Base-by-base conservation (phyloP, 2,113 vertebrate species). In the Tringa solitaria region DNA sequence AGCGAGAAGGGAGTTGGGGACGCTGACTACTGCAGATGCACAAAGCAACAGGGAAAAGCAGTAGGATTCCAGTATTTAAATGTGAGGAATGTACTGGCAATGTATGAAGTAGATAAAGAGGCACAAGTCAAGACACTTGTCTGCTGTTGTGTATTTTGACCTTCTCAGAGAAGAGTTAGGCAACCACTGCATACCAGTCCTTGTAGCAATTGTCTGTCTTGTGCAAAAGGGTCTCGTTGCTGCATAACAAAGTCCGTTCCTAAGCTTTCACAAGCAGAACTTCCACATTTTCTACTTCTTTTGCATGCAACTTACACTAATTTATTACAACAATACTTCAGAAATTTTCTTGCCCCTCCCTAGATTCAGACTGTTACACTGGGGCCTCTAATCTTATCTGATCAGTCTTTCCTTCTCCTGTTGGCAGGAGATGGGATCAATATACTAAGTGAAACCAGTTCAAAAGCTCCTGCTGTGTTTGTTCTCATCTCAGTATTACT, bases 31-130 rank as follows among this genome's bases (percentile, higher is more conserved):
- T 80, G 59, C 32, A 63, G 39, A 74, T 74, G 19, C 45, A 22
- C 28, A 35, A 19, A 84, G 32, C 43, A 61, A n/a, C 54, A 37
- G 20, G 48, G 64, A 37, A 78, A 91, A 79, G 20, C 35, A 69
- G 45, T 32, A 85, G 50, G 6, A 65, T 88, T 85, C 60, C 30
- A 46, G 35, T 70, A 54, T 18, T 88, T 91, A 59, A 84, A 63
- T 77, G 63, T 83, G 17, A 18, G 90, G 61, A 92, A 93, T 86
- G 68, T 86, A 64, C 79, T 96, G 92, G 82, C 78, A 88, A 4
- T 33, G 35, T 46, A 3, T 5, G 5, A 89, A 95, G 69, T 73
- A 74, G 65, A 17, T 43, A 51, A 89, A 17, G 89, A 95, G 61
- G 53, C 61, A 33, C 46, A 68, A 87, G 53, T 82, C 41, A 74